These are phyloP conservation scores for Hypomecis punctinalis DNA, from an alignment of 2,888 invertebrate species.

Conservation along the genomic window DNA sequence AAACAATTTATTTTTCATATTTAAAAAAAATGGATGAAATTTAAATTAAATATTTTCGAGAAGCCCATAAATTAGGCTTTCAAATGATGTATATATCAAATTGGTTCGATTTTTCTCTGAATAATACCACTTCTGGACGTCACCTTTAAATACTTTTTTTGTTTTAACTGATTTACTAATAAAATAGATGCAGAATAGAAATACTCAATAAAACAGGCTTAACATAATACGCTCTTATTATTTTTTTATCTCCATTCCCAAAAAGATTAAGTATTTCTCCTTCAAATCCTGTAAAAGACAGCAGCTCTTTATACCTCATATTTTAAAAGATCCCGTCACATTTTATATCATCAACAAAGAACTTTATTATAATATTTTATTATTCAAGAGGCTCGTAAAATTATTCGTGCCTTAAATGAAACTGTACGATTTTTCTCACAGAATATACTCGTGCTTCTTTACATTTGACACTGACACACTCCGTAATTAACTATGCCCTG, in stretches of 20 bases:
- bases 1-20: too few relatives aligned
- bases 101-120: too few relatives aligned
- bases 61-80: too few relatives aligned
- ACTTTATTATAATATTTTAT: constrained; percentile 29
- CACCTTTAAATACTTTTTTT: too few relatives aligned
- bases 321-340: constrained; percentile 24
- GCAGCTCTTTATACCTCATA: constrained; percentile 16
- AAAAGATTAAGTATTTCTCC: not conserved
- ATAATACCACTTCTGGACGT: too few relatives aligned
- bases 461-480: constrained; percentile 61
- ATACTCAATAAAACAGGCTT: not conserved
- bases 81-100: too few relatives aligned
- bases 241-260: not conserved
- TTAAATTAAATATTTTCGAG: too few relatives aligned
- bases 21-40: too few relatives aligned
- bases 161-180: too few relatives aligned
- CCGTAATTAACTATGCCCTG: constrained; percentile 65
- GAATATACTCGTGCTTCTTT: constrained; percentile 9
- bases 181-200: too few relatives aligned
- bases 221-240: not conserved
- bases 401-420: constrained; percentile 29
- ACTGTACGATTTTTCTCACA: constrained; percentile 24
- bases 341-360: constrained; percentile 25
- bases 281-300: constrained; percentile 8
- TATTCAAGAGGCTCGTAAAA: constrained; percentile 30